These are phyloP conservation scores for Brachypalpus laphriformis DNA, from an alignment of 2,888 invertebrate genomes.

Conservation along the genomic window DNA sequence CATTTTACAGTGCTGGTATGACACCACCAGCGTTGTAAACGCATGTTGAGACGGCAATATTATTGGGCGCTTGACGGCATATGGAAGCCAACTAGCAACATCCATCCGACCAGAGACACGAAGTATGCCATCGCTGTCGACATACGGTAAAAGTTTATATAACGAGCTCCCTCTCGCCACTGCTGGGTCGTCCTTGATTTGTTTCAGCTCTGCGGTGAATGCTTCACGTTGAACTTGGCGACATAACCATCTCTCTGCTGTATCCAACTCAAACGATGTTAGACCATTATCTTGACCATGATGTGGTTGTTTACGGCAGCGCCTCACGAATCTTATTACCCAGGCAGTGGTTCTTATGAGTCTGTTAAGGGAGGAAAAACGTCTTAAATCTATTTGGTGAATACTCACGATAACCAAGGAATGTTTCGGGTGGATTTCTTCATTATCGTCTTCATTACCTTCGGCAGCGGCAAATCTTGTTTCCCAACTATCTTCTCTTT, in stretches of 20 bases:
- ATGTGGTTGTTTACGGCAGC: not conserved
- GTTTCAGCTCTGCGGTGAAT: conserved; percentile 7
- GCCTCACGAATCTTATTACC: not conserved
- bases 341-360: conserved; percentile 6
- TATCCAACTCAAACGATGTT: no score
- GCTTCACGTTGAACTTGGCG: conserved; percentile 26
- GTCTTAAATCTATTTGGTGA: not conserved
- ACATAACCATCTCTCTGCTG: not conserved
- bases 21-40: not conserved
- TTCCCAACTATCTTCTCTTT: no score
- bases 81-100: conserved; percentile 55
- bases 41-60: conserved; percentile 9
- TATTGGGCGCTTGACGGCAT: conserved; percentile 17
- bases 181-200: not conserved
- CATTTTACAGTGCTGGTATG: conserved; percentile 14
- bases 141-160: conserved; percentile 21
- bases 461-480: no score
- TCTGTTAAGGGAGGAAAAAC: conserved; percentile 28
- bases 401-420: no score
- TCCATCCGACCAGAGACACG: conserved; percentile 43
- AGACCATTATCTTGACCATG: not conserved
- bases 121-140: conserved; percentile 37
- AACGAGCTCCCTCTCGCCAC: not conserved
- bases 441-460: no score
- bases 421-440: no score